Evolutionary conservation across 2,888 invertebrate species (phyloP).

Genomic region (Bellardia bayeri): DNA sequence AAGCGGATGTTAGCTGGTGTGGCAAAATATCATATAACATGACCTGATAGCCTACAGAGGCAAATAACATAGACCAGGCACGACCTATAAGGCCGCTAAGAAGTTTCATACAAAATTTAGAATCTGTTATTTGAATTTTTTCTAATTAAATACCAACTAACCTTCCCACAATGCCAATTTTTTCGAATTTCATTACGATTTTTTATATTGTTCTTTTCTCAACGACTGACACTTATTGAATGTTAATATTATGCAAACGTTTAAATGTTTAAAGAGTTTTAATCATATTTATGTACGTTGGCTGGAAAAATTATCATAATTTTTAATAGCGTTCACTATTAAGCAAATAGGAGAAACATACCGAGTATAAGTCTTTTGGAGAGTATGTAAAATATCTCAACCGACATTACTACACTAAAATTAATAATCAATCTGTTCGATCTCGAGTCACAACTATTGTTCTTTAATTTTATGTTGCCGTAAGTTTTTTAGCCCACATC

Average conservation of each 20-base stretch:
- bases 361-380: no score
- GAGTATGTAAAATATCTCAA: no score
- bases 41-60: conserved; percentile 95
- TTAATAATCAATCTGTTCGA: no score
- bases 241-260: conserved; percentile 9
- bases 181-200: conserved; percentile 85
- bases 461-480: no score
- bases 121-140: not conserved
- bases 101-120: not conserved
- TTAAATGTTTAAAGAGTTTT: conserved; percentile 10
- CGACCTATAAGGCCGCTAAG: conserved; percentile 96
- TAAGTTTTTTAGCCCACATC: no score
- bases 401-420: no score
- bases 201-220: not conserved
- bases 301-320: not conserved
- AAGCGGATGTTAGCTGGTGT: conserved; percentile 89
- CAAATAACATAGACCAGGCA: conserved; percentile 99
- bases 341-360: not conserved
- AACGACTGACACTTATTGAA: conserved; percentile 20
- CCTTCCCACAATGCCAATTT: conserved; percentile 92
- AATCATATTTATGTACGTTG: not conserved
- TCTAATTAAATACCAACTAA: conserved; percentile 79
- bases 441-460: no score
- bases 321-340: conserved; percentile 7
- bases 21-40: conserved; percentile 92